A percentile compares a stretch with the other conserved stretches of the same genome.
phyloP scores from a whole-genome alignment of 2,888 invertebrate species.

The Alloscopus bannaensis region DNA sequence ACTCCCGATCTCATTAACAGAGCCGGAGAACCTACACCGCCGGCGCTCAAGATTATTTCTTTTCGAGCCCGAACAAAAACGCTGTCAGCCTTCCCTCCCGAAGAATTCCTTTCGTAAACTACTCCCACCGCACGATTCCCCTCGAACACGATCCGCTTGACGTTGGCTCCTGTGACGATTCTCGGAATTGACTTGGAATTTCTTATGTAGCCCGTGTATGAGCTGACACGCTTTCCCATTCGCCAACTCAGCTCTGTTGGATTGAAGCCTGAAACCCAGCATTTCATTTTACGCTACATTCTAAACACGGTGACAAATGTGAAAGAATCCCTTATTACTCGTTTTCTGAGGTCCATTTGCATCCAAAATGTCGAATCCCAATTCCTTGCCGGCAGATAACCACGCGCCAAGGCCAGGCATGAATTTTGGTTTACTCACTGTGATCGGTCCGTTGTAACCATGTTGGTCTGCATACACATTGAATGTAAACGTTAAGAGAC shows the following conservation, averaged over 20 bases:
- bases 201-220: conserved; percentile 21
- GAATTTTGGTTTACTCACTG: conserved; percentile 18
- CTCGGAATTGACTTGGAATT: background rate
- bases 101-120: background rate
- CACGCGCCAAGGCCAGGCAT: conserved; percentile 18
- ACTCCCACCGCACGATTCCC: conserved; percentile 17
- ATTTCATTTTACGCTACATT: too few species aligned
- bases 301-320: too few species aligned
- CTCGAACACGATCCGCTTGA: conserved; percentile 26
- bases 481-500: background rate
- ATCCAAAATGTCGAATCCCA: conserved; percentile 33
- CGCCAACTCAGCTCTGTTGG: conserved; percentile 18
- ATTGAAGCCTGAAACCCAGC: conserved; percentile 3
- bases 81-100: background rate
- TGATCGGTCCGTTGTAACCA: conserved; percentile 40
- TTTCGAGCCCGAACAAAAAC: background rate
- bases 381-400: conserved; percentile 32
- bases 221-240: conserved; percentile 13
- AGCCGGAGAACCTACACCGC: conserved; percentile 11
- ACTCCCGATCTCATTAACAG: conserved; percentile 39
- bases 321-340: too few species aligned
- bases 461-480: conserved; percentile 37
- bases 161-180: conserved; percentile 35
- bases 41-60: conserved; percentile 33
- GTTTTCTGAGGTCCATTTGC: conserved; percentile 55